Conservation (phyloP, 2,797 vertebrate genomes). For the Fistularia commersonii region DNA sequence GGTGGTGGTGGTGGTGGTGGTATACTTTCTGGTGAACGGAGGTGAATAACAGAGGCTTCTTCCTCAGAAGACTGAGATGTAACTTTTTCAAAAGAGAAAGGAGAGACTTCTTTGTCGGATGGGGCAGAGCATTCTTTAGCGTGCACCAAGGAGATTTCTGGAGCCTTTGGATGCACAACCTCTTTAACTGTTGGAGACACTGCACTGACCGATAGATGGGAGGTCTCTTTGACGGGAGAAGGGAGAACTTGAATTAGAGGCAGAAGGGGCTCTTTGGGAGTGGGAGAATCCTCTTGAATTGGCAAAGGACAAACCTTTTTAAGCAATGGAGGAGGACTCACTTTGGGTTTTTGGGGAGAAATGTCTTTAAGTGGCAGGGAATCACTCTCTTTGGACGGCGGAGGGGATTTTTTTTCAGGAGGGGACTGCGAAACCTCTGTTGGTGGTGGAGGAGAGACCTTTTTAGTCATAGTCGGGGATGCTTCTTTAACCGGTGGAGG, state of each 20-base stretch:
- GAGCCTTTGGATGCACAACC: constrained; percentile 3
- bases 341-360: neutral
- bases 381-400: constrained; percentile 3
- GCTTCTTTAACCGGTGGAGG: constrained; percentile 4
- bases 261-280: neutral
- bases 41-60: constrained; percentile 4
- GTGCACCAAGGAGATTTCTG: constrained; percentile 1
- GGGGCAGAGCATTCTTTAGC: constrained; percentile 6
- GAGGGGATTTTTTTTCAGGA: neutral
- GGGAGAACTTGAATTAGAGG: neutral
- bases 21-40: constrained; percentile 43
- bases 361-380: constrained; percentile 2
- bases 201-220: neutral
- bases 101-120: constrained; percentile 9
- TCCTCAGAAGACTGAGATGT: constrained; percentile 10
- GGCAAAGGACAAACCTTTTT: neutral
- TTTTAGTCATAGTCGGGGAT: neutral
- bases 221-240: neutral
- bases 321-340: neutral
- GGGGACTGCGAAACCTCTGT: neutral
- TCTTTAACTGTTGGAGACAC: constrained; percentile 3
- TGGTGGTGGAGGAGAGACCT: neutral
- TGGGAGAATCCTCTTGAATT: neutral
- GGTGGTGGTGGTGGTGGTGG: constrained; percentile 50
- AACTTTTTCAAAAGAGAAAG: constrained; percentile 14